These are phyloP conservation scores for Tapera naevia DNA, from an alignment of 2,797 vertebrate species.

Conservation along the genomic window DNA sequence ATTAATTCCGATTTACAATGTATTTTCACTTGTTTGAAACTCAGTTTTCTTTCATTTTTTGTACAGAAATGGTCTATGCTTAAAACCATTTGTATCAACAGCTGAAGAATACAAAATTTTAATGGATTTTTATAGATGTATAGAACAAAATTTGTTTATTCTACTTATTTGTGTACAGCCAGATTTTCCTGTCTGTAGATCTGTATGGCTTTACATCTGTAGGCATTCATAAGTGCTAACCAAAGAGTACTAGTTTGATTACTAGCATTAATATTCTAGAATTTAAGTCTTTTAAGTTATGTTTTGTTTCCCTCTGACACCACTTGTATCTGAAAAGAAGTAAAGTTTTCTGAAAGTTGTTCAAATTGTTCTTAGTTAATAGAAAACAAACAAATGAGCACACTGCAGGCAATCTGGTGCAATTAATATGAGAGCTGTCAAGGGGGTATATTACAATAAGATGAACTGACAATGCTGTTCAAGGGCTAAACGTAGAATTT, in stretches of 20 bases:
- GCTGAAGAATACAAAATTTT: neutral
- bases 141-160: neutral
- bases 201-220: neutral
- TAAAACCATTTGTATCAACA: neutral
- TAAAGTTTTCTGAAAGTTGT: slow-evolving; percentile 42
- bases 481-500: slow-evolving; percentile 54
- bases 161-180: neutral
- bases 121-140: neutral
- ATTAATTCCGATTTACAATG: neutral
- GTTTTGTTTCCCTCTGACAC: neutral
- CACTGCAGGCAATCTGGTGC: slow-evolving; percentile 44
- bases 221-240: neutral
- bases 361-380: slow-evolving; percentile 23
- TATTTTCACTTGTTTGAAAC: neutral
- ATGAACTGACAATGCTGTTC: slow-evolving; percentile 38
- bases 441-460: slow-evolving; percentile 30
- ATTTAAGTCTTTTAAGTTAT: neutral
- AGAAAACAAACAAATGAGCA: slow-evolving; percentile 23
- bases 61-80: neutral
- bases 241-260: neutral
- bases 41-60: neutral
- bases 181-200: neutral
- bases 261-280: neutral
- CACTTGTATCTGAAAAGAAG: neutral
- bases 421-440: slow-evolving; percentile 67